Conservation (phyloP, 2,797 vertebrate species). For the Capromys pilorides region DNA sequence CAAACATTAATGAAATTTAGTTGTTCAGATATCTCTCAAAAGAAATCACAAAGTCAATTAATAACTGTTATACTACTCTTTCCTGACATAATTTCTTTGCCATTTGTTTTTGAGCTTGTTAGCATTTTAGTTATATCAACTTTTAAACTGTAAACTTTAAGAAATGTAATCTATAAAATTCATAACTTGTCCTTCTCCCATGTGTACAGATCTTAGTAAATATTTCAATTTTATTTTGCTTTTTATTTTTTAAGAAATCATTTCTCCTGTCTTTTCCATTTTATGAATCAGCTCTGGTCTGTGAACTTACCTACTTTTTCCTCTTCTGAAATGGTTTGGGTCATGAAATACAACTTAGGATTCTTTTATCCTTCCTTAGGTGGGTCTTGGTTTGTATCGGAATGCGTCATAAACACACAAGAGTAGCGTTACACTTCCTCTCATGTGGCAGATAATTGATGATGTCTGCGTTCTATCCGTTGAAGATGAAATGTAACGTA, state of each 20-base stretch:
- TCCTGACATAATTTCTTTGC: background rate
- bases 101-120: slow-evolving; percentile 7
- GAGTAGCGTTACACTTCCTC: background rate
- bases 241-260: slow-evolving; percentile 31
- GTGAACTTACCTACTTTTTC: background rate
- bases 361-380: background rate
- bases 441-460: background rate
- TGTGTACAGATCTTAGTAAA: background rate
- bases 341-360: background rate
- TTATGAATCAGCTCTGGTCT: background rate
- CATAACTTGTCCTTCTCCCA: background rate
- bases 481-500: background rate
- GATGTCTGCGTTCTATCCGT: background rate
- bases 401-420: background rate
- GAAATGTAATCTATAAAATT: slow-evolving; percentile 1
- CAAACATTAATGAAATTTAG: slow-evolving; percentile 42
- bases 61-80: background rate
- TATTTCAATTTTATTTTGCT: slow-evolving; percentile 23
- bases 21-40: background rate
- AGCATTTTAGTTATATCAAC: background rate
- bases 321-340: background rate
- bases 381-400: background rate
- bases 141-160: background rate
- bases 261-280: slow-evolving; percentile 7
- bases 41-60: slow-evolving; percentile 31